phyloP scores from a whole-genome alignment of 2,888 invertebrate genomes.

The Catocala sponsa region DNA sequence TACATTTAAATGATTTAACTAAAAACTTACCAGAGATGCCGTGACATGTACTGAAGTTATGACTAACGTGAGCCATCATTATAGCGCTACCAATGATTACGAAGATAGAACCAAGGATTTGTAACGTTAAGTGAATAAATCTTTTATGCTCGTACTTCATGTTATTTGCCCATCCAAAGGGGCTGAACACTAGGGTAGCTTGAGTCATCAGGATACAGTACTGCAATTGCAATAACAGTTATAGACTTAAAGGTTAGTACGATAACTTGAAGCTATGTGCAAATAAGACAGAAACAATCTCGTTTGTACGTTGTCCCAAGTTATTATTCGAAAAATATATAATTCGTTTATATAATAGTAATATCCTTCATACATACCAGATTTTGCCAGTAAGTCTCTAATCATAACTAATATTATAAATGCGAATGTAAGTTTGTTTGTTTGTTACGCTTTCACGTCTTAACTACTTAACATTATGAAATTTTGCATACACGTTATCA shows the following conservation, averaged over 20 bases:
- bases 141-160: conserved; percentile 61
- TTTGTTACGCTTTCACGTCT: too few relatives aligned
- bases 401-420: too few relatives aligned
- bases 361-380: too few relatives aligned
- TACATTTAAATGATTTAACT: not conserved
- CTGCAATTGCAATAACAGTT: conserved; percentile 59
- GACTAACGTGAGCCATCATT: conserved; percentile 44
- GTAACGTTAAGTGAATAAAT: conserved; percentile 62
- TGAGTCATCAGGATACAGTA: conserved; percentile 71
- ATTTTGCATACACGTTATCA: too few relatives aligned
- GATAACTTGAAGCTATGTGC: too few relatives aligned
- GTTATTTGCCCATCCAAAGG: conserved; percentile 62
- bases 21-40: conserved; percentile 16
- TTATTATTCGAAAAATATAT: too few relatives aligned
- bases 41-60: conserved; percentile 2
- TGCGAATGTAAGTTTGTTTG: too few relatives aligned
- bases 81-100: conserved; percentile 64
- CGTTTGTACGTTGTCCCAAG: too few relatives aligned
- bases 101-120: conserved; percentile 63
- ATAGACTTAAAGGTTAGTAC: not conserved
- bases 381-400: too few relatives aligned
- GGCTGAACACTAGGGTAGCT: conserved; percentile 64
- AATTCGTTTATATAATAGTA: too few relatives aligned
- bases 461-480: too few relatives aligned
- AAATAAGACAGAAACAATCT: too few relatives aligned